A percentile compares a stretch with the other conserved stretches of the same genome.
phyloP scores from a whole-genome alignment of 2,797 vertebrate genomes.

The Hylomyscus alleni region DNA sequence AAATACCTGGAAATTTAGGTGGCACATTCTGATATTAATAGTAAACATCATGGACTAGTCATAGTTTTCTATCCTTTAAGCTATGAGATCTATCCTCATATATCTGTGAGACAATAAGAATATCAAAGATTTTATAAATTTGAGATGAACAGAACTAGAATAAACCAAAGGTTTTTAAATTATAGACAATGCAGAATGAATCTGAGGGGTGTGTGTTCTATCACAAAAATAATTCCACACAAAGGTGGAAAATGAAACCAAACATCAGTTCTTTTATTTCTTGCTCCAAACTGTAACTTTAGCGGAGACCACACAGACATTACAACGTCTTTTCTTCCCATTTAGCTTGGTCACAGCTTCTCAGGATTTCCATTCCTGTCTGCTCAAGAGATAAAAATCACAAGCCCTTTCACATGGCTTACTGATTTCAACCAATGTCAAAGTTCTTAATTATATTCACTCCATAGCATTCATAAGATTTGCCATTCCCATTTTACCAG shows the following conservation, averaged over 20 bases:
- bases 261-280: not conserved
- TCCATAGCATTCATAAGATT: not conserved
- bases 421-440: not conserved
- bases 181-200: not conserved
- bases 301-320: not conserved
- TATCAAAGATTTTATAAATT: not conserved
- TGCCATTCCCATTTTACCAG: not conserved
- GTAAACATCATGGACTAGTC: not conserved
- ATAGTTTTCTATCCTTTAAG: not conserved
- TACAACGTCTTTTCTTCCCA: not conserved
- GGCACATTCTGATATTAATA: not conserved
- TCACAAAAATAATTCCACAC: not conserved
- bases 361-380: too few relatives aligned
- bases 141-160: not conserved
- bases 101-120: not conserved
- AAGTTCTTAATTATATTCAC: not conserved
- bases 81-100: not conserved
- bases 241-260: not conserved
- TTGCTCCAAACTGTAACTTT: not conserved
- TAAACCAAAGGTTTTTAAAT: conserved; percentile 10
- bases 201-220: not conserved
- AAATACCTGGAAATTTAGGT: conserved; percentile 6
- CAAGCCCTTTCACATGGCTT: not conserved
- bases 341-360: rapidly evolving
- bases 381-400: not conserved